Percentiles rank a stretch among this genome's conserved stretches.
Evolutionary conservation across 2,888 invertebrate genomes (phyloP).

Genomic region (Andrena marginata): DNA sequence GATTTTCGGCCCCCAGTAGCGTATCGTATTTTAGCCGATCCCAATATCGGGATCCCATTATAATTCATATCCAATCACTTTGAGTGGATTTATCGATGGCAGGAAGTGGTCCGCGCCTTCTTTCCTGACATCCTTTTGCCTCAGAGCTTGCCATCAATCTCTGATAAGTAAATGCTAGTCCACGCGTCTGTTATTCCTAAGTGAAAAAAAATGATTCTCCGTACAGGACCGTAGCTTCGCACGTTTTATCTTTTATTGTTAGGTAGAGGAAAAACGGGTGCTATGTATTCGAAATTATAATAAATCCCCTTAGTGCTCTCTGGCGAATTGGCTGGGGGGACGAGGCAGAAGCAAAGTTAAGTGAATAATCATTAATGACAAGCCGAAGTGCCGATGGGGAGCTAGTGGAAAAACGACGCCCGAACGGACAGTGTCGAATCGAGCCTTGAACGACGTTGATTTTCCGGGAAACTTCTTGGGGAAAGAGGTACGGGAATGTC

Average conservation of each 20-base stretch:
- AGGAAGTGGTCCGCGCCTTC: slow-evolving; percentile 77
- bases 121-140: slow-evolving; percentile 53
- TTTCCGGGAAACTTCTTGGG: slow-evolving; percentile 36
- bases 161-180: slow-evolving; percentile 73
- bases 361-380: slow-evolving; percentile 1
- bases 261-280: background rate
- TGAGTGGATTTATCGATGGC: slow-evolving; percentile 78
- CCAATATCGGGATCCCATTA: slow-evolving; percentile 69
- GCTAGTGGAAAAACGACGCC: background rate
- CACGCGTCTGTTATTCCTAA: slow-evolving; percentile 4
- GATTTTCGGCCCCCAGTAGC: too few species aligned
- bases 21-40: too few species aligned
- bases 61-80: slow-evolving; percentile 81
- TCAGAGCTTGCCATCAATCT: slow-evolving; percentile 58
- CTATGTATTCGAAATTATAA: too few species aligned
- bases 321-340: too few species aligned
- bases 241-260: background rate
- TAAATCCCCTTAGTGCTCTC: too few species aligned
- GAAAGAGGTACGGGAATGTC: slow-evolving; percentile 29
- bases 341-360: background rate
- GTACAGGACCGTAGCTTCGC: too few species aligned
- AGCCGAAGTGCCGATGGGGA: slow-evolving; percentile 1
- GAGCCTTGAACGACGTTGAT: slow-evolving; percentile 43
- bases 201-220: slow-evolving; percentile 17
- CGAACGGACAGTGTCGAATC: slow-evolving; percentile 10